Evolutionary conservation across 2,888 invertebrate genomes (phyloP).

Genomic region (Ferrisia virgata): DNA sequence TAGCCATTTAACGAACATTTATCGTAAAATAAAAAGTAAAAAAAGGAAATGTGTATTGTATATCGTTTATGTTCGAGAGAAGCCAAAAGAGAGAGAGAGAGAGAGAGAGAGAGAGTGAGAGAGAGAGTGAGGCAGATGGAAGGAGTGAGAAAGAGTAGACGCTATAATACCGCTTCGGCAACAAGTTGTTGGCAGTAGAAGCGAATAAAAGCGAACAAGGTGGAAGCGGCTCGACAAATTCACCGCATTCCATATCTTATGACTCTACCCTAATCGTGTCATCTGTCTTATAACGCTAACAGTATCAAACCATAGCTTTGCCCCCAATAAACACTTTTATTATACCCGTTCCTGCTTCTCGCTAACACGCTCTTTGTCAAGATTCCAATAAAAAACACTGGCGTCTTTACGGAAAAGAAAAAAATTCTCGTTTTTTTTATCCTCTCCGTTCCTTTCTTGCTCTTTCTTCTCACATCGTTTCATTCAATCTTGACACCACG

Average conservation of each 20-base stretch:
- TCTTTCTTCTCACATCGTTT: neutral
- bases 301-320: constrained; percentile 23
- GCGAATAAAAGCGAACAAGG: constrained; percentile 32
- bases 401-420: neutral
- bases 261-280: constrained; percentile 32
- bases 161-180: neutral
- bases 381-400: constrained; percentile 26
- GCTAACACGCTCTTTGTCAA: constrained; percentile 27
- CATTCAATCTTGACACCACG: neutral
- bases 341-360: constrained; percentile 2
- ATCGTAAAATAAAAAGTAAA: constrained; percentile 26
- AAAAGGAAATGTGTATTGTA: constrained; percentile 25
- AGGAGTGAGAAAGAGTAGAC: neutral
- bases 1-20: constrained; percentile 16
- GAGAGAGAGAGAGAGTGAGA: neutral
- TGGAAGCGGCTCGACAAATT: constrained; percentile 31
- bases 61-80: neutral
- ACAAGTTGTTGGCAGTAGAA: constrained; percentile 29
- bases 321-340: constrained; percentile 32
- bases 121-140: neutral
- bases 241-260: constrained; percentile 29
- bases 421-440: neutral
- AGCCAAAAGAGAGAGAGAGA: neutral
- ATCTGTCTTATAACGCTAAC: constrained; percentile 33
- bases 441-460: neutral